Conservation (phyloP, 2,888 invertebrate species). For the Bugulina stolonifera region DNA sequence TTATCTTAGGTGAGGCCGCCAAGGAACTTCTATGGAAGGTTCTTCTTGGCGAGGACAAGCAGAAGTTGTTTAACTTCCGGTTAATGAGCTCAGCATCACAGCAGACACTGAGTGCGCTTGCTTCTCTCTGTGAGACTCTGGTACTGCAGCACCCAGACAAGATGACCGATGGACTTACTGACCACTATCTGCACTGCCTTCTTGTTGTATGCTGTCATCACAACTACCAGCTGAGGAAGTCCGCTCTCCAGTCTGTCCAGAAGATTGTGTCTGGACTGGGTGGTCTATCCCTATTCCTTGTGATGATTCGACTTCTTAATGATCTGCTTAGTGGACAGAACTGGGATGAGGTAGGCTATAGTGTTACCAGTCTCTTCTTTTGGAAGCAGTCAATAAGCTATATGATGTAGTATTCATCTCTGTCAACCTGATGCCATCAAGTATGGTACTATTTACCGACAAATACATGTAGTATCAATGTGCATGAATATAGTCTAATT, state of each 20-base stretch:
- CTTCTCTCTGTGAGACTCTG: conserved; percentile 68
- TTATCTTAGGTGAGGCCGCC: background rate
- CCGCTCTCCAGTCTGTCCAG: conserved; percentile 61
- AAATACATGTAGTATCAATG: no score
- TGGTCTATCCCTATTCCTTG: conserved; percentile 61
- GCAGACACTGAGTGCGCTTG: conserved; percentile 60
- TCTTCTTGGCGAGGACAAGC: conserved; percentile 69
- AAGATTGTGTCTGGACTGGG: conserved; percentile 59
- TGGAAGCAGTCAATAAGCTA: no score
- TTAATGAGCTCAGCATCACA: conserved; percentile 67
- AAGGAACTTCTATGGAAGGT: conserved; percentile 61
- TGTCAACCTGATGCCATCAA: no score
- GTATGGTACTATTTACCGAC: no score
- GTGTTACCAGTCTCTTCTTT: no score
- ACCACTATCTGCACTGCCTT: background rate
- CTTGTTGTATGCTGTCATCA: background rate
- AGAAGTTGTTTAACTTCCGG: conserved; percentile 75
- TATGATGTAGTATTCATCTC: no score
- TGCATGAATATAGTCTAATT: no score
- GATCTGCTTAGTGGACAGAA: conserved; percentile 60
- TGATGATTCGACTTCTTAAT: conserved; percentile 64
- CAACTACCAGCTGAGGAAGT: conserved; percentile 58
- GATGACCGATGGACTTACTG: conserved; percentile 58
- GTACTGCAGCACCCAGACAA: conserved; percentile 66
- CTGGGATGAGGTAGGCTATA: conserved; percentile 35